phyloP scores from a whole-genome alignment of 37 sponge, comb jelly and placozoan species.

The Hexactinellida sp. region DNA sequence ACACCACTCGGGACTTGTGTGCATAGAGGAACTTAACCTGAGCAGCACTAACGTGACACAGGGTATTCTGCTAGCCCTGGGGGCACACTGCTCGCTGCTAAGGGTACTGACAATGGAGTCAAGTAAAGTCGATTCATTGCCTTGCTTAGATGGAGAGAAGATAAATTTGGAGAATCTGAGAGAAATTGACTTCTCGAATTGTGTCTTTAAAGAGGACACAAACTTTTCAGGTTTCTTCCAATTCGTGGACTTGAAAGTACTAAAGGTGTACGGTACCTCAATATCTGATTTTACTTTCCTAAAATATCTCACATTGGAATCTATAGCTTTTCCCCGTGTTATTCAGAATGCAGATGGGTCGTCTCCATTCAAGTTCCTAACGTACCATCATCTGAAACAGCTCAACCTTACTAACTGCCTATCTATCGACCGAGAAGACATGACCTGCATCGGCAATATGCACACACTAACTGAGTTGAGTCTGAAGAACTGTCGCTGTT shows the following conservation, averaged over 20 bases:
- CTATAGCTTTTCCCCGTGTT: not conserved
- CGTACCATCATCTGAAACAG: not conserved
- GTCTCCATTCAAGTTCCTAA: not conserved
- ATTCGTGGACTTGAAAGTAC: not conserved
- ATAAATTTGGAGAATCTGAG: not conserved
- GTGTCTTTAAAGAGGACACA: not conserved
- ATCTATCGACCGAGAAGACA: not conserved
- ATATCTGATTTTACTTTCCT: slow-evolving; percentile 1
- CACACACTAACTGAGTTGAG: not conserved
- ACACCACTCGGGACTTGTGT: not conserved
- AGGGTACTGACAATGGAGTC: not conserved
- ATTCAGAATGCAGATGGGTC: not conserved
- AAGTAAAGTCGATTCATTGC: not conserved
- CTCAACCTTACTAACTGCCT: not conserved
- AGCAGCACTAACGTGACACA: not conserved
- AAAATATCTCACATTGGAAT: not conserved
- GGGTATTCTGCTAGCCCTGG: not conserved
- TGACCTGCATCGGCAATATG: not conserved
- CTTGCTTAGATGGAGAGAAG: not conserved
- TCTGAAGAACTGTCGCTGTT: not conserved
- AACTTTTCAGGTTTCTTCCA: not conserved
- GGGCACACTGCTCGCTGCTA: not conserved
- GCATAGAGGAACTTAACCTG: not conserved
- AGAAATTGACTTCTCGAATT: not conserved
- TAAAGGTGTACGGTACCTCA: not conserved